Evolutionary conservation across 2,797 vertebrate genomes (phyloP), one percentile per base, ranked within the genome.

Genomic region (Tragelaphus eurycerus): DNA sequence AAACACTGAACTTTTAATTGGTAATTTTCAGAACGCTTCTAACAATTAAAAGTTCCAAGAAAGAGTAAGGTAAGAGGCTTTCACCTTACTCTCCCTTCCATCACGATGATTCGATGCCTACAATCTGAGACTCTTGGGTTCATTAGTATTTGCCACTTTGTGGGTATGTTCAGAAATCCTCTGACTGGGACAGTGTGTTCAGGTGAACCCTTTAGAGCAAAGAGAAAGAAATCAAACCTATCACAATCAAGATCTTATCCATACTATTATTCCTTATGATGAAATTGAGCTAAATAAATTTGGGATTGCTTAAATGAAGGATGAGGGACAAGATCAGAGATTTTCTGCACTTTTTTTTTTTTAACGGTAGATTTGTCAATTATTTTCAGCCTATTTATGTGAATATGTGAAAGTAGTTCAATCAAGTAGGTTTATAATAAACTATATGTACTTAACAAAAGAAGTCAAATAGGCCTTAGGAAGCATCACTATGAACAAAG

Each of bases 401-500:
- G 84, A 90, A 95, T 43, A 89, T 13, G 13, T 29, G 84, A 90
- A 95, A 67, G 86, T 95, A 96, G 90, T 89, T 96, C n/a, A 19
- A 57, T 95, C 92, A 97, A 86, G 23, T 88, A 86, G 64, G 76
- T 74, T 71, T 97, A 78, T 93, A 86, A 93, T 93, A 95, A 93
- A 96, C 93, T 95, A 96, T 14, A 79, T 9, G 46, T 59, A 85
- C 48, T 96, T 89, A 95, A 95, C 71, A 81, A 54, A 97, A 95
- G 67, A 84, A 4, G 59, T 79, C 74, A 76, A 29, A 50, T 48
- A 62, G 83, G 90, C 34, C 34, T 71, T 71, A 38, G 34, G n/a
- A 71, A 71, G 64, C 64, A 71, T 6, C 64, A 38, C 64, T 71
- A 38, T 71, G 64, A 71, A 71, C 12, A 71, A 71, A 71, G 64